Evolutionary conservation across 2,113 vertebrate genomes (phyloP).

Genomic region (Hirundichthys speculiger): DNA sequence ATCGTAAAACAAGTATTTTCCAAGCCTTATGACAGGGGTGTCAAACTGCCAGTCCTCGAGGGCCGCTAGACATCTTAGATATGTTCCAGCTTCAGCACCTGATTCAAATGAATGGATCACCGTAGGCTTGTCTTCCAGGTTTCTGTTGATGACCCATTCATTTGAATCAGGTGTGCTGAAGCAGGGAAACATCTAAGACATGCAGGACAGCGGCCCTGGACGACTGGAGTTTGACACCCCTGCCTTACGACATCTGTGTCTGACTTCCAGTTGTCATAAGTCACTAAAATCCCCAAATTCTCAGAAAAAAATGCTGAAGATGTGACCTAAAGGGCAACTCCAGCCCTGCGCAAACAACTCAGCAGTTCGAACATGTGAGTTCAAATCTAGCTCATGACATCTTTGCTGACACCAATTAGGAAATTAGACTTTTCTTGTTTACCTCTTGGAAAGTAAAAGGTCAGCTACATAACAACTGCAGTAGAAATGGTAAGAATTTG

Average conservation of each 20-base stretch:
- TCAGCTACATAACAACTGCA: conserved; percentile 20
- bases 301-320: neutral
- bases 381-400: conserved; percentile 40
- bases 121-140: too few relatives aligned
- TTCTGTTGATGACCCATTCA: too few relatives aligned
- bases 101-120: too few relatives aligned
- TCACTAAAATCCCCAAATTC: neutral
- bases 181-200: too few relatives aligned
- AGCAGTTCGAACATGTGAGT: conserved; percentile 45
- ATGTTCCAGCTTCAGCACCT: too few relatives aligned
- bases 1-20: too few relatives aligned
- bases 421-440: conserved; percentile 20
- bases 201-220: too few relatives aligned
- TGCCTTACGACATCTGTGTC: neutral
- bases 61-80: too few relatives aligned
- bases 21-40: neutral
- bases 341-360: conserved; percentile 36
- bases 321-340: conserved; percentile 10
- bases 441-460: conserved; percentile 23
- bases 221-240: too few relatives aligned
- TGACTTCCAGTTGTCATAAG: neutral
- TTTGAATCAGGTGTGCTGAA: too few relatives aligned
- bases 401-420: conserved; percentile 40
- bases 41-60: too few relatives aligned
- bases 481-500: conserved; percentile 13